A percentile compares a stretch with the other conserved stretches of the same genome.
These are phyloP conservation scores for Agelas oroides DNA, from an alignment of 37 sponge, comb jelly and placozoan genomes.

Conservation along the genomic window DNA sequence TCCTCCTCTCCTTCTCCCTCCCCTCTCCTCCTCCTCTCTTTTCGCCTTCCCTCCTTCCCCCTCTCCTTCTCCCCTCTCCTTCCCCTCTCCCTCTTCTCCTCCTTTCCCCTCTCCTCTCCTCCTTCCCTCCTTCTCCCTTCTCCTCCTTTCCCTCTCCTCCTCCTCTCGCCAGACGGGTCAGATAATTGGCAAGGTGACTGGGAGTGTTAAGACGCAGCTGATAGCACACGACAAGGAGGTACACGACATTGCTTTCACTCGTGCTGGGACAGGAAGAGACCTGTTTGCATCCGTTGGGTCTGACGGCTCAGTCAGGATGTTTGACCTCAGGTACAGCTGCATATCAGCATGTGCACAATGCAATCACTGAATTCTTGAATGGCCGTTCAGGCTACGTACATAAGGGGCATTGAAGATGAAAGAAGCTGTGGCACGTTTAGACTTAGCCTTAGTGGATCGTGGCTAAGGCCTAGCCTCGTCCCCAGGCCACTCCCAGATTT, in stretches of 20 bases:
- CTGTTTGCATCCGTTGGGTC: conserved; percentile 95
- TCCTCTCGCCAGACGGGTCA: conserved; percentile 68
- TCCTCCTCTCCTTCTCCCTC: neutral
- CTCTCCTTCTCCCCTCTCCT: neutral
- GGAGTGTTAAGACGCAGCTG: conserved; percentile 89
- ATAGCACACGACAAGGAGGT: conserved; percentile 65
- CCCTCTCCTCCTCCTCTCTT: neutral
- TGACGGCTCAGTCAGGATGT: conserved; percentile 97
- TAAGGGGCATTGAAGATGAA: no score
- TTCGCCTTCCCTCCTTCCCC: no score
- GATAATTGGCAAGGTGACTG: conserved; percentile 81
- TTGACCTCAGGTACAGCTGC: conserved; percentile 87
- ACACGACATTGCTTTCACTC: conserved; percentile 91
- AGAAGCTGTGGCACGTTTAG: no score
- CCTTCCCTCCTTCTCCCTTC: no score
- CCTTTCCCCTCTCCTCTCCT: no score
- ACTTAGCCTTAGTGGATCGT: no score
- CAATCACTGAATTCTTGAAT: no score
- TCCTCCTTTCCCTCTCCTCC: no score
- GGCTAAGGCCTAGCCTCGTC: no score
- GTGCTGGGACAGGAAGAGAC: conserved; percentile 86
- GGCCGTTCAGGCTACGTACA: no score
- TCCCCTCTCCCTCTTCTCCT: neutral
- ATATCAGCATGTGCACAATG: no score
- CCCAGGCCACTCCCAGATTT: no score